Evolutionary conservation across 2,888 invertebrate species (phyloP), one percentile per base, ranked within the genome.

Genomic region (Coleophora flavipennella): DNA sequence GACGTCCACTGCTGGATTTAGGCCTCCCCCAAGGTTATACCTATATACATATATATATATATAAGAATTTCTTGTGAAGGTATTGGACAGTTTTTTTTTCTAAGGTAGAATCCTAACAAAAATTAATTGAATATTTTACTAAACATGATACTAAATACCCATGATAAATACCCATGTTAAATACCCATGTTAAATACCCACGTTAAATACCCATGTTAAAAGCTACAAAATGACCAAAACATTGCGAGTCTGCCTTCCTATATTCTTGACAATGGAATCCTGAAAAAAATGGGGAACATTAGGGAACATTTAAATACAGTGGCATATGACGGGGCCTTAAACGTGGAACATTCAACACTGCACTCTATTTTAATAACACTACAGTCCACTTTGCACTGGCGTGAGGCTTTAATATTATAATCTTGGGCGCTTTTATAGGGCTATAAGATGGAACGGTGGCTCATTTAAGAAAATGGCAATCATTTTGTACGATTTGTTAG

Each of bases 371-470:
- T 29, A 8, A 38, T 29, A 20, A 9, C 13, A 4, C 41, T 52
- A 59, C 48, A 48, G 50, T 33, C 36, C 37, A 37, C 44, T 53
- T 46, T 54, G 31, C 43, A 25, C 29, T 35, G 35, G 11, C 10
- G 10, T 13, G 12, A 1, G 3, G 13, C 32, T 46, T 47, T 55
- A 54, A 70, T 64, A 64, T 62, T 62, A 65, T 65, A 67, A 66
- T 67, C 61, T 56, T 46, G 45, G 57, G 49, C 51, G 57, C 59
- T 63, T 67, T 67, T 66, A 67, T 63, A 55, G 57, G 54, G 56
- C 53, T 46, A 53, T 59, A 57, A 62, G 60, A 66, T 56, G 48
- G 55, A 68, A 60, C 49, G 59, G 47, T 53, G 42, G 44, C 39
- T 62, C 59, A 60, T 68, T 67, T 62, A 53, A 44, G 57, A 48